Base-by-base conservation (phyloP, 2,797 vertebrate species). In the Salarias fasciatus region DNA sequence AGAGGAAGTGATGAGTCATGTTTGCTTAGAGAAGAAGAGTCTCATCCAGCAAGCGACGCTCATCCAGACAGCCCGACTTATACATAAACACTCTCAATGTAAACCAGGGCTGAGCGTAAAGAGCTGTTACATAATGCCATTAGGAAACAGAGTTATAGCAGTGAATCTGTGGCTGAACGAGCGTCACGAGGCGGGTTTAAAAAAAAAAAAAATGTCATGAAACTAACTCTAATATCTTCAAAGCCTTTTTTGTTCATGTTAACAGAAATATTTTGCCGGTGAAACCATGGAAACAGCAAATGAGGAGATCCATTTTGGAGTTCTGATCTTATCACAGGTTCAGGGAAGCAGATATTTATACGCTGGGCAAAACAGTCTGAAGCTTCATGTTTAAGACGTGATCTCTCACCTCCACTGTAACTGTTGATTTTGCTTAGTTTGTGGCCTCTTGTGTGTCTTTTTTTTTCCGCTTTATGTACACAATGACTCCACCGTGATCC, bases 1-100 rank as follows among this genome's bases (percentile, higher is more conserved):
- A 47, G 52, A 72, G 66, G 63, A 85, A 72, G 63, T 66, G 72
- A 85, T 83, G 80, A 86, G 67, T 79, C 56, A 81, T 72, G 72
- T 72, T 82, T 80, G 65, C 49, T 58, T 70, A 0, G 1, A 57
- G 53, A 75, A 76, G 54, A 51, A 30, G 57, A 47, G 44, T 8
- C 41, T 41, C 11, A 0, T 36, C 42, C 38, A 42, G 49, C 12
- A 1, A 24, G 37, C 55, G 60, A 38, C 38, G 31, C 11, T 1
- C 13, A 14, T 46, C 28, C 40, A 49, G 45, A 67, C 48, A 67
- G 57, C 53, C 40, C 1, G 8, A 52, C 60, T 15, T 52, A 69
- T 57, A 70, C 15, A 59, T 36, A 60, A 69, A 77, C 38, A 46
- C 18, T 43, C 41, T 14, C 44, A 55, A 65, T 55, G 52, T 68